phyloP scores from a whole-genome alignment of 2,888 invertebrate species.

The Anaspis maculata region DNA sequence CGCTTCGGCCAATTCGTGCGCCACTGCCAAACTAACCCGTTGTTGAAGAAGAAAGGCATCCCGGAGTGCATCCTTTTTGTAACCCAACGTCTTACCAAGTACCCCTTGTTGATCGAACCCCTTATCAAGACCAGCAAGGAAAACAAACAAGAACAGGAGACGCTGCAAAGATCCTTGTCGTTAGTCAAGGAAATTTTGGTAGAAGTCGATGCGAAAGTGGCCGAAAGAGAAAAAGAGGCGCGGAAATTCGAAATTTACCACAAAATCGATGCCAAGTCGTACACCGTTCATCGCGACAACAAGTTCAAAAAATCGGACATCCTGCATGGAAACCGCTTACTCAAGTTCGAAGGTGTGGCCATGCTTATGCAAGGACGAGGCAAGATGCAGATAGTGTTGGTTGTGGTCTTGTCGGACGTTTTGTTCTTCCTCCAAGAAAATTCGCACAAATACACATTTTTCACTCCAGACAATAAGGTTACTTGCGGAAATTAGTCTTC shows the following conservation, averaged over 20 bases:
- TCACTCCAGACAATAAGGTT: conserved; percentile 89
- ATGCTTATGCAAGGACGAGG: conserved; percentile 85
- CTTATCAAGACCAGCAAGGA: conserved; percentile 83
- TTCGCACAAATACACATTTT: conserved; percentile 88
- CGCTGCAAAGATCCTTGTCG: conserved; percentile 67
- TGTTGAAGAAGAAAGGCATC: conserved; percentile 89
- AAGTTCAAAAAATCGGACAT: conserved; percentile 94
- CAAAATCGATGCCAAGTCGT: conserved; percentile 87
- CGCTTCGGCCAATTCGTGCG: conserved; percentile 75
- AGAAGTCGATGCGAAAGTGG: conserved; percentile 88
- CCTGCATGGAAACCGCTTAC: conserved; percentile 69
- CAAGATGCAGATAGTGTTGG: conserved; percentile 80
- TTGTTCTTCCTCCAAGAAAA: conserved; percentile 86
- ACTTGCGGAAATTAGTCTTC: conserved; percentile 13
- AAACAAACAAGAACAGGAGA: conserved; percentile 69
- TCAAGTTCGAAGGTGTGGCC: conserved; percentile 83
- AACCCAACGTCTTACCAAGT: conserved; percentile 91
- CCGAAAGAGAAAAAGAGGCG: conserved; percentile 83
- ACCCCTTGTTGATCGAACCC: conserved; percentile 86
- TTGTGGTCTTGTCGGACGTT: conserved; percentile 86
- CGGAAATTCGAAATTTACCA: conserved; percentile 87
- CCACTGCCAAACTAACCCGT: conserved; percentile 77
- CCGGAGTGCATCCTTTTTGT: conserved; percentile 94
- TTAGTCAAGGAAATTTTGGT: conserved; percentile 83
- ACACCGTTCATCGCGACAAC: conserved; percentile 70